Percentiles rank a stretch among this genome's conserved stretches.
Evolutionary conservation across 2,888 invertebrate genomes (phyloP).

Genomic region (Coenonympha glycerion): DNA sequence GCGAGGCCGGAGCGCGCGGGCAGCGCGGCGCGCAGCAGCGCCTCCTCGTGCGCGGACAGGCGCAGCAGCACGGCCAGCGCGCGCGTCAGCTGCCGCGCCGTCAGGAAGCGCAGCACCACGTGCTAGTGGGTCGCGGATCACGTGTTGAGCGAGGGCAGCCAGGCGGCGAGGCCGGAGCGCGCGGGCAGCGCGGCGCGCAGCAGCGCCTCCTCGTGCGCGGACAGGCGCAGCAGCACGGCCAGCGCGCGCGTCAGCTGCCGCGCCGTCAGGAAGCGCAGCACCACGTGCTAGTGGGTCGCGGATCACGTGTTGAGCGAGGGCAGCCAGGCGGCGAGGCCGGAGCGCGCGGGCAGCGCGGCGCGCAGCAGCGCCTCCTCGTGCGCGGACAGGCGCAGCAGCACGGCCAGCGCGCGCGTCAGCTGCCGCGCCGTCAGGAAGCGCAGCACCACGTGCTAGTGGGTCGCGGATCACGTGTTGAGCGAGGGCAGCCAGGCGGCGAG

Average conservation of each 20-base stretch:
- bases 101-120: conserved; percentile 93
- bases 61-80: conserved; percentile 90
- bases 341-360: conserved; percentile 79
- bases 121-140: no score
- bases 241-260: conserved; percentile 90
- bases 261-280: conserved; percentile 93
- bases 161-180: conserved; percentile 50
- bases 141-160: conserved; percentile 58
- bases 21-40: conserved; percentile 85
- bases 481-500: conserved; percentile 59
- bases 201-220: conserved; percentile 89
- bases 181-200: conserved; percentile 84
- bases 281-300: no score
- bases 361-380: conserved; percentile 91
- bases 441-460: neutral
- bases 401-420: conserved; percentile 93
- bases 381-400: conserved; percentile 85
- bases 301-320: conserved; percentile 56
- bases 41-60: conserved; percentile 90
- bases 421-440: conserved; percentile 93
- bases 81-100: conserved; percentile 92
- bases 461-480: conserved; percentile 48
- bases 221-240: conserved; percentile 86
- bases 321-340: conserved; percentile 56
- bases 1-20: conserved; percentile 60